Evolutionary conservation across 2,113 vertebrate genomes (phyloP), one percentile per base, ranked within the genome.

Genomic region (Megatriorchis doriae): DNA sequence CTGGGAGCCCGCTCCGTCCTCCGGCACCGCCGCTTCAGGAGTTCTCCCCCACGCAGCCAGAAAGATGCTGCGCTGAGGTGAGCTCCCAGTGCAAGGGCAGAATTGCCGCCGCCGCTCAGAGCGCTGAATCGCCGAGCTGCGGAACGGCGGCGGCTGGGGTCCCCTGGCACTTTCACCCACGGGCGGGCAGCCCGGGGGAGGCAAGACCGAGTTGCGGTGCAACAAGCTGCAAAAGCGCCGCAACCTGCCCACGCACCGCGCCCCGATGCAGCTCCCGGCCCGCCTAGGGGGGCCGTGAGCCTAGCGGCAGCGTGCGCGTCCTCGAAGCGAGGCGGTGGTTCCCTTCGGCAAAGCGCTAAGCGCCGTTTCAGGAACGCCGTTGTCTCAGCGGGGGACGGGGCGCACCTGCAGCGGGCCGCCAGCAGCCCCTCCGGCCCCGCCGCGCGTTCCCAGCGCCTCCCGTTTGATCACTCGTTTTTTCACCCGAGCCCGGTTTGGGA

Each of bases 401-500:
- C 2, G 59, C 55, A 0, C 18, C 9, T 2, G 71, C 62, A 32
- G 72, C 5, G 23, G 13, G 27, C 3, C 11, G 19, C 22, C 56
- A 2, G 42, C 79, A 36, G 70, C 67, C 22, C 40, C 38, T 13
- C 16, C 23, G 32, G 6, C 65, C 61, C 25, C 47, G 1, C 23
- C 3, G 6, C 9, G 3, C 16, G 0, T 29, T n/a, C 4, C 53
- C 59, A 4, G 31, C 13, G 40, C 11, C 63, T 45, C 63, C 77
- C 3, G 0, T 14, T 5, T 3, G 4, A 5, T 6, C 22, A 2
- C n/a, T 36, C 42, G 0, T 1, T 43, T 8, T 5, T 6, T 50
- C 25, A 50, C 50, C 22, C 53, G 16, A n/a, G 55, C 16, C 59
- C 6, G 38, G 34, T 3, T 17, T 3, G 3, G 63, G 16, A 10